Conservation (phyloP, 2,888 invertebrate genomes). For the Dryococelus australis region DNA sequence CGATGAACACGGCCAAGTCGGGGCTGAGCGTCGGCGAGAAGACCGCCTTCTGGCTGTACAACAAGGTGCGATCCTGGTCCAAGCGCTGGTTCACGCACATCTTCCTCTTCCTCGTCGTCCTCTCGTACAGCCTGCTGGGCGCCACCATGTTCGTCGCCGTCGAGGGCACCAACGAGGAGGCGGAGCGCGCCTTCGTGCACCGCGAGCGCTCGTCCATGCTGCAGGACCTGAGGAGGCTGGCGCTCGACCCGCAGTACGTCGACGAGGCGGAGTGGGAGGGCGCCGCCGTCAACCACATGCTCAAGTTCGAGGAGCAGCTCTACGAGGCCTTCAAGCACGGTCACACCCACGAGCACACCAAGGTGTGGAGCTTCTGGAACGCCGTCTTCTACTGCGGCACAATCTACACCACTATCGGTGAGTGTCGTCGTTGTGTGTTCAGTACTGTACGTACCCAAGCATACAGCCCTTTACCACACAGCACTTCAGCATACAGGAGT, state of each 20-base stretch:
- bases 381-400: conserved; percentile 88
- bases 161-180: conserved; percentile 69
- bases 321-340: conserved; percentile 58
- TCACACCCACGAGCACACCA: conserved; percentile 56
- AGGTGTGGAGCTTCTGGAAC: conserved; percentile 85
- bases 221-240: conserved; percentile 52
- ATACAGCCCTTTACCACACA: no score
- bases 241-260: conserved; percentile 56
- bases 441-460: neutral
- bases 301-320: conserved; percentile 65
- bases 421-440: conserved; percentile 54
- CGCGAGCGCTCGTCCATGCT: conserved; percentile 51
- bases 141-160: conserved; percentile 80
- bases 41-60: conserved; percentile 79
- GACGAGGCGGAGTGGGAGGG: conserved; percentile 62
- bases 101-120: conserved; percentile 79
- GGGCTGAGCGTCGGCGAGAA: conserved; percentile 87
- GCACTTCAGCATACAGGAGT: no score
- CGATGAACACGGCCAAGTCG: conserved; percentile 74
- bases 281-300: conserved; percentile 59
- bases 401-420: conserved; percentile 89
- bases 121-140: conserved; percentile 81
- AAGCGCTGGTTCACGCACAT: conserved; percentile 90
- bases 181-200: conserved; percentile 43
- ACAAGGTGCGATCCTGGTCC: conserved; percentile 75